Base-by-base conservation (phyloP, 2,888 invertebrate species). In the Epiblema foenella region DNA sequence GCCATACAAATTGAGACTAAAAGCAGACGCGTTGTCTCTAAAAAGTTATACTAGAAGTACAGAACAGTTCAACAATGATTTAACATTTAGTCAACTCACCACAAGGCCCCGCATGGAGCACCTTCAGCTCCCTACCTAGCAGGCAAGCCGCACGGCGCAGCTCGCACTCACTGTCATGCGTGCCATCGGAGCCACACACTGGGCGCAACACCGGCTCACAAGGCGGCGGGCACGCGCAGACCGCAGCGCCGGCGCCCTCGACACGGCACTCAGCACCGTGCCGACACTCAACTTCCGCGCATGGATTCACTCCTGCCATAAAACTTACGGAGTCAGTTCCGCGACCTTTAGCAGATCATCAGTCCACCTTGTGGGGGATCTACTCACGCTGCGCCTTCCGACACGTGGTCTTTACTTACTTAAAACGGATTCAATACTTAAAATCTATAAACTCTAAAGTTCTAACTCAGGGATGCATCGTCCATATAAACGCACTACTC, bases 161-260 rank as follows among this genome's bases (percentile, higher is more conserved):
- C 83, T 97, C 97, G 87, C 98, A 98, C 78, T 96, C 95, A 68
- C 97, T 97, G 75, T 96, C 95, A 90, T 97, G 98, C 0, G 97
- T 98, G 73, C 95, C 96, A 83, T 98, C 98, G 3, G 96, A 95
- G 3, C 97, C 98, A 88, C 98, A 98, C 12, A 98, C 97, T 4
- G 97, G 97, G 60, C 96, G 94, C 93, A 97, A 94, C 64, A 97
- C 95, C 12, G 96, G 95, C 86, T 97, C 97, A 85, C 98, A 98
- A 37, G 95, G 94, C 15, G 96, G 95, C 0, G 97, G 96, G 85
- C 98, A 98, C 73, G 96, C 96, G 87, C 98, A 98, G 75, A 95
- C 95, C 0, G 98, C 97, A 0, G 98, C 97, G 73, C 92, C 92
- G 15, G 80, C 78, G 72, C 95, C 94, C 91, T 97, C 96, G 80